These are phyloP conservation scores for Panorpa germanica DNA, from an alignment of 2,888 invertebrate genomes.

Conservation along the genomic window DNA sequence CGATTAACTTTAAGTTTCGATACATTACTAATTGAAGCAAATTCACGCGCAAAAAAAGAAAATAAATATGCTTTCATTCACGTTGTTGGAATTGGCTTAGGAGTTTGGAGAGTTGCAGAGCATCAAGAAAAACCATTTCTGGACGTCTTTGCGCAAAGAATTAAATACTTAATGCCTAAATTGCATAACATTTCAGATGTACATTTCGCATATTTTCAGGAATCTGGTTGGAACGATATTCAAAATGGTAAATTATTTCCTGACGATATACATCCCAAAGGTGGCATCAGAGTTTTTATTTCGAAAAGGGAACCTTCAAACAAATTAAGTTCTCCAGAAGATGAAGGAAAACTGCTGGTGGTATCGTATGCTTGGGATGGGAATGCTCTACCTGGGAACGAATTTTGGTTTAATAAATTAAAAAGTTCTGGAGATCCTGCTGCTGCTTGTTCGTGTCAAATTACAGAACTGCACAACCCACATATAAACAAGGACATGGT, in stretches of 20 bases:
- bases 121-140: slow-evolving; percentile 44
- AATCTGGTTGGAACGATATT: slow-evolving; percentile 25
- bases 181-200: slow-evolving; percentile 37
- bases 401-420: too few species aligned
- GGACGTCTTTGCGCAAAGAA: slow-evolving; percentile 38
- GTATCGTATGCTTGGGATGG: slow-evolving; percentile 57
- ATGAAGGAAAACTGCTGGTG: slow-evolving; percentile 32
- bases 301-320: slow-evolving; percentile 34
- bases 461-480: slow-evolving; percentile 35
- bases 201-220: slow-evolving; percentile 42
- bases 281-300: slow-evolving; percentile 31
- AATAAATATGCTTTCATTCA: slow-evolving; percentile 38
- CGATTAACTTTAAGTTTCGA: slow-evolving; percentile 37
- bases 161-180: slow-evolving; percentile 27
- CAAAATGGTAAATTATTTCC: slow-evolving; percentile 24
- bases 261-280: slow-evolving; percentile 17
- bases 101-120: slow-evolving; percentile 40
- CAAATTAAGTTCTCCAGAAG: too few species aligned
- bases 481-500: slow-evolving; percentile 28
- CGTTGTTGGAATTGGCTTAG: slow-evolving; percentile 44
- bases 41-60: slow-evolving; percentile 29
- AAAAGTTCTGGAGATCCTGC: slow-evolving; percentile 37
- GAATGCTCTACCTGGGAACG: slow-evolving; percentile 53
- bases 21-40: slow-evolving; percentile 38
- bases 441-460: slow-evolving; percentile 34